Percentiles rank a stretch among this genome's conserved stretches.
Evolutionary conservation across 2,888 invertebrate species (phyloP).

Genomic region (Chorisops tibialis): DNA sequence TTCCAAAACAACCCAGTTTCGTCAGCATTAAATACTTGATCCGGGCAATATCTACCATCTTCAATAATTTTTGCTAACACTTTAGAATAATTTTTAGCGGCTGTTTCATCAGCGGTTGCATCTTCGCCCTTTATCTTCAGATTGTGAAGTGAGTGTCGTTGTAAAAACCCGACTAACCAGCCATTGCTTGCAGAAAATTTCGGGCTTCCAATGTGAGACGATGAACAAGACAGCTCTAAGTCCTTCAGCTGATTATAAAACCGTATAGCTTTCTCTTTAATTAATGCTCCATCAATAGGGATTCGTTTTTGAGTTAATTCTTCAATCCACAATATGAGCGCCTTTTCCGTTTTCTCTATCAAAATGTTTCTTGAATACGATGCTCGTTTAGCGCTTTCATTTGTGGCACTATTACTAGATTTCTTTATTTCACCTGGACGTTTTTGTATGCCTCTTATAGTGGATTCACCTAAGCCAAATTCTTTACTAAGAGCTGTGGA

Average conservation of each 20-base stretch:
- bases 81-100: constrained; percentile 32
- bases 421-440: too few species aligned
- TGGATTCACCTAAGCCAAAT: too few species aligned
- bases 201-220: neutral
- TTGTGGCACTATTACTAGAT: neutral
- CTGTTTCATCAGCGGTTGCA: constrained; percentile 35
- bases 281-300: constrained; percentile 29
- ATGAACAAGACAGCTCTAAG: constrained; percentile 28
- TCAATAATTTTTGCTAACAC: constrained; percentile 36
- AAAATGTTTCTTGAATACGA: constrained; percentile 29
- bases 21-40: constrained; percentile 40
- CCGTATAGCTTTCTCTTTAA: constrained; percentile 34
- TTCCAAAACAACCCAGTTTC: constrained; percentile 41
- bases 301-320: constrained; percentile 32
- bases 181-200: constrained; percentile 34
- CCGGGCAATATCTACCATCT: constrained; percentile 36
- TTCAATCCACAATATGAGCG: constrained; percentile 35
- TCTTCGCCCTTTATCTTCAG: constrained; percentile 36
- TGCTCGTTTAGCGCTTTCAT: neutral
- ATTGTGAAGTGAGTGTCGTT: constrained; percentile 36
- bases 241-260: constrained; percentile 32
- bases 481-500: too few species aligned
- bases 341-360: constrained; percentile 35
- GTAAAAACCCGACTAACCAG: constrained; percentile 35
- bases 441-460: too few species aligned